These are phyloP conservation scores for Oscheius sp. DNA, from an alignment of 2,888 invertebrate genomes.

Conservation along the genomic window DNA sequence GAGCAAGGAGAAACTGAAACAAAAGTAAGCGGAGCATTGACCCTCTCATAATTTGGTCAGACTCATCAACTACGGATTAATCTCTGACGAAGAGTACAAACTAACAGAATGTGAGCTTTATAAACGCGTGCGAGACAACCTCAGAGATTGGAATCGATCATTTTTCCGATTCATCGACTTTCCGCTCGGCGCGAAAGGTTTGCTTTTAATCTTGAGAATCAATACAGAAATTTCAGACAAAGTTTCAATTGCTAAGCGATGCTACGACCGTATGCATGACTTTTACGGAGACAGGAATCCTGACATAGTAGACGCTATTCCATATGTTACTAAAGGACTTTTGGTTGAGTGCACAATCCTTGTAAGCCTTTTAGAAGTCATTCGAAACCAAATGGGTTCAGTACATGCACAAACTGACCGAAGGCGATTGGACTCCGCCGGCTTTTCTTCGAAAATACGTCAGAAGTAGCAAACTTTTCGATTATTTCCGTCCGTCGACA, in stretches of 20 bases:
- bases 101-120: neutral
- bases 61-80: neutral
- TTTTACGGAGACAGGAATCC: constrained; percentile 5
- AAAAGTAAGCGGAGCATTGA: neutral
- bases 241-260: neutral
- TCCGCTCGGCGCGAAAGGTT: constrained; percentile 1
- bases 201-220: neutral
- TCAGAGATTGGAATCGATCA: neutral
- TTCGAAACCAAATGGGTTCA: neutral
- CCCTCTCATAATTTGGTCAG: neutral
- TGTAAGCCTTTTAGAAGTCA: neutral
- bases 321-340: neutral
- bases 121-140: neutral
- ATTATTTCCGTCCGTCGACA: neutral
- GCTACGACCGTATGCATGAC: constrained; percentile 3
- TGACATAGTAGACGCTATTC: neutral
- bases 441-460: constrained; percentile 4
- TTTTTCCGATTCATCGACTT: constrained; percentile 9
- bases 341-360: constrained; percentile 9
- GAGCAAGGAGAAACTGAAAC: neutral
- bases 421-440: constrained; percentile 16
- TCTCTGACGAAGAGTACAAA: neutral
- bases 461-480: neutral
- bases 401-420: neutral
- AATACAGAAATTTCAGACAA: constrained; percentile 13